Evolutionary conservation across 2,888 invertebrate genomes (phyloP), one percentile per base, ranked within the genome.

Genomic region (Melolontha melolontha): DNA sequence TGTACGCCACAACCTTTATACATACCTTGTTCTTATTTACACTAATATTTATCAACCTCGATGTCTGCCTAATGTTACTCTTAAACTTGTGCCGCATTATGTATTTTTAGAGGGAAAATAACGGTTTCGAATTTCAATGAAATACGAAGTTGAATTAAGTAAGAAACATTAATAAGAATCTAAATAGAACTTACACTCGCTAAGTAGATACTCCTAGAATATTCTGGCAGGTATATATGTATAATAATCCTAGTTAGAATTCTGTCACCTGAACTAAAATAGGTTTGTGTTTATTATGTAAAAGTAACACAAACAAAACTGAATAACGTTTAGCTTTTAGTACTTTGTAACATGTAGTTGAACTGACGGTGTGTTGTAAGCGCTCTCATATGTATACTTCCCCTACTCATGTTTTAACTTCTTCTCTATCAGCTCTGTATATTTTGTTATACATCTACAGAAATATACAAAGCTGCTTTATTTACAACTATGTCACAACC

Each of bases 341-440:
- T 44, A 44, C 29, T 59, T 59, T 59, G 59, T 42, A 44, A 59
- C 44, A 47, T 59, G 59, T 59, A 59, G 16, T 27, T 29, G 59
- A 44, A 59, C 59, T 59, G 59, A 59, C 44, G 42, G 12, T 14
- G 42, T 44, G 14, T 42, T 29, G 59, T 59, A 29, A 29, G 42
- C 42, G 44, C 59, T 42, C 44, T 44, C 59, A 44, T 59, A 59
- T 59, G 59, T 59, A 59, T 59, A 59, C 29, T 59, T 44, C 59
- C 59, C 59, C 59, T 59, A 44, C 59, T 59, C 47, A 29, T 10
- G 12, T 40, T 7, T 44, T 34, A 27, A 59, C 59, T 59, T 59
- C 59, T 59, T 59, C 29, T 59, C n/a, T 59, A 44, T 59, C 44
- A 44, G 47, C 59, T 44, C 59, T 29, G 59, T 44, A 59, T 59